Evolutionary conservation across 1,140 invertebrate genomes (phyloP), one percentile per base, ranked within the genome.

Genomic region (Phocides pigmalion): DNA sequence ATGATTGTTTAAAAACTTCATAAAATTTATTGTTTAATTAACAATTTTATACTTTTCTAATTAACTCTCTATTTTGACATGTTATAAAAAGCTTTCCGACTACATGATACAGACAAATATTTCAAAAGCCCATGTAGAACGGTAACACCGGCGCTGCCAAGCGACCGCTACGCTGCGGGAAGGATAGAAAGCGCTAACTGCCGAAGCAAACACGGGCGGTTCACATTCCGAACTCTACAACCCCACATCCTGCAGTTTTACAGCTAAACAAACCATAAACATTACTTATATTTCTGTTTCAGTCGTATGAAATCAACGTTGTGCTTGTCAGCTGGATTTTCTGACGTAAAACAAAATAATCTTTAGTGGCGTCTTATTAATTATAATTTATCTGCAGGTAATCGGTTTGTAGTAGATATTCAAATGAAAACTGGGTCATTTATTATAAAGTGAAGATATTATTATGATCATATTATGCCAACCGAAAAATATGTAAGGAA

Each of bases 141-240:
- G 28, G 16, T 51, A 51, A 25, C 49, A 9, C 15, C 25, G 49
- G 15, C 35, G n/a, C n/a, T n/a, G n/a, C n/a, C n/a, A 22, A 54
- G 16, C 35, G 5, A 25, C 12, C 19, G n/a, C n/a, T n/a, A n/a
- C n/a, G 47, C 47, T 25, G 6, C 50, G 50, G 50, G 15, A 54
- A 54, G 50, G 50, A 54, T 41, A 41, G 50, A 54, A 12, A 54
- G 50, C 17, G 32, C 28, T 54, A 54, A 54, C 16, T 12, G 32
- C 16, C 35, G 17, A 54, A 9, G 50, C 50, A 54, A 54, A 54
- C 50, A 54, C n/a, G 50, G 50, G 16, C 50, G 50, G 50, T 54
- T 50, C 50, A 54, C 50, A 56, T 42, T 42, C 37, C 51, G 9
- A 56, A 42, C 32, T 53, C 32, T 53, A 53, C 50, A 53, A 20